Percentiles rank a stretch among this genome's conserved stretches.
Evolutionary conservation across 2,888 invertebrate genomes (phyloP).

Genomic region (Prosapia bicincta): DNA sequence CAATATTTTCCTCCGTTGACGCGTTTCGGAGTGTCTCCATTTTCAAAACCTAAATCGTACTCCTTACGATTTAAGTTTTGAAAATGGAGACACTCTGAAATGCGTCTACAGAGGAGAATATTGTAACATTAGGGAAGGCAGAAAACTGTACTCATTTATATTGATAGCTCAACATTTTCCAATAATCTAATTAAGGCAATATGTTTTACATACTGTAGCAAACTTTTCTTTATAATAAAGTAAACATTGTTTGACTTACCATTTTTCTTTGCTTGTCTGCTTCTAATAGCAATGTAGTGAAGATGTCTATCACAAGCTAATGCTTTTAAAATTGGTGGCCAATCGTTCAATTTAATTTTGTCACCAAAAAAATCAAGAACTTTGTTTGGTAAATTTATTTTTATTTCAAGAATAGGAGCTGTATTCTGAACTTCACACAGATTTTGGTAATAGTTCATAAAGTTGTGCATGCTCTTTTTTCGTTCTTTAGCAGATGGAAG

Average conservation of each 20-base stretch:
- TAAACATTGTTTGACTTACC: constrained; percentile 22
- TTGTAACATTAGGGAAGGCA: no score
- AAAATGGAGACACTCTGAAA: no score
- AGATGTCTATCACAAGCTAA: constrained; percentile 67
- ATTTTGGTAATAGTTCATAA: constrained; percentile 45
- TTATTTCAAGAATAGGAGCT: constrained; percentile 11
- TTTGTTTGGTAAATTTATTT: constrained; percentile 32
- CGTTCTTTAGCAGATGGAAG: constrained; percentile 27
- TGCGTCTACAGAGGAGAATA: no score
- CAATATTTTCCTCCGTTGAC: no score
- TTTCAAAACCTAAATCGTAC: no score
- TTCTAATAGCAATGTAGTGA: constrained; percentile 63
- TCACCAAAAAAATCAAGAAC: constrained; percentile 69
- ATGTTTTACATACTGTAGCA: no score
- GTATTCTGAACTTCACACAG: constrained; percentile 43
- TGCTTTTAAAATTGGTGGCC: constrained; percentile 71
- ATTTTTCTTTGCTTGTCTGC: constrained; percentile 43
- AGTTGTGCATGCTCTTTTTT: constrained; percentile 39
- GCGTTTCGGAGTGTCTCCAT: no score
- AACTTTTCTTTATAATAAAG: no score
- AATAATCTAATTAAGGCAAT: no score
- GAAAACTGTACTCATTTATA: no score
- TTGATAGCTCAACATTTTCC: no score
- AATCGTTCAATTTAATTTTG: constrained; percentile 69
- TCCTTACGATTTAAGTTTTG: no score